Percentiles rank a stretch among this genome's conserved stretches.
Conservation (phyloP, 92 coral and sea anemone genomes). For the Palythoa grandis region DNA sequence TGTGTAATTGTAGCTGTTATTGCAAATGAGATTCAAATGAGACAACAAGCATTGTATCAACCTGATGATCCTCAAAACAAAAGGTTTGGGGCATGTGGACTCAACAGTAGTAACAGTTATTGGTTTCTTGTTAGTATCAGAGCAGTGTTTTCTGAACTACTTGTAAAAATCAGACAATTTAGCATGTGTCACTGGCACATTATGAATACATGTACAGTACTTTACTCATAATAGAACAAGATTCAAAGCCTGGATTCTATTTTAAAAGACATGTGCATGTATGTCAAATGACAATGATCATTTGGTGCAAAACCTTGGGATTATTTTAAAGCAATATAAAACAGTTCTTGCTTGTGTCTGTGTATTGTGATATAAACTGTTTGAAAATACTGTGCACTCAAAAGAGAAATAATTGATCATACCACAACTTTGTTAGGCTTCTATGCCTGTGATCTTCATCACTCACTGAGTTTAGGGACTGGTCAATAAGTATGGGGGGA, state of each 20-base stretch:
- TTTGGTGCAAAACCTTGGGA: slow-evolving; percentile 13
- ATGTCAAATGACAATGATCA: not conserved
- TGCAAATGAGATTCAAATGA: not conserved
- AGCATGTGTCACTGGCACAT: not conserved
- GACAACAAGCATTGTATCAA: slow-evolving; percentile 9
- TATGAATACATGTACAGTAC: not conserved
- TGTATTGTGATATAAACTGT: slow-evolving; percentile 2
- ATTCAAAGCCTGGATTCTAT: not conserved
- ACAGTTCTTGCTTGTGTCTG: slow-evolving; percentile 4
- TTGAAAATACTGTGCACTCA: not conserved
- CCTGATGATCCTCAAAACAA: slow-evolving; percentile 10
- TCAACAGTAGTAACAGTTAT: slow-evolving; percentile 1
- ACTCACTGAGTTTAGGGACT: not conserved
- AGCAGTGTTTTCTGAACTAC: slow-evolving; percentile 14
- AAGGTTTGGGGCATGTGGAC: slow-evolving; percentile 6
- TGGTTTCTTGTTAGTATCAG: not conserved
- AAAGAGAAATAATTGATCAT: not conserved
- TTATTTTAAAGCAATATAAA: not conserved
- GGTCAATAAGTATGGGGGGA: not conserved
- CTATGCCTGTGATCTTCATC: slow-evolving; percentile 7
- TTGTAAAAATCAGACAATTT: not conserved
- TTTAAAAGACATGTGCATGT: not conserved
- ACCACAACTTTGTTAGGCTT: slow-evolving; percentile 12
- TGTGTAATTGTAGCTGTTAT: not conserved
- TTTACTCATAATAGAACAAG: not conserved